Evolutionary conservation across 92 coral and sea anemone species (phyloP).

Genomic region (Pocillopora meandrina): DNA sequence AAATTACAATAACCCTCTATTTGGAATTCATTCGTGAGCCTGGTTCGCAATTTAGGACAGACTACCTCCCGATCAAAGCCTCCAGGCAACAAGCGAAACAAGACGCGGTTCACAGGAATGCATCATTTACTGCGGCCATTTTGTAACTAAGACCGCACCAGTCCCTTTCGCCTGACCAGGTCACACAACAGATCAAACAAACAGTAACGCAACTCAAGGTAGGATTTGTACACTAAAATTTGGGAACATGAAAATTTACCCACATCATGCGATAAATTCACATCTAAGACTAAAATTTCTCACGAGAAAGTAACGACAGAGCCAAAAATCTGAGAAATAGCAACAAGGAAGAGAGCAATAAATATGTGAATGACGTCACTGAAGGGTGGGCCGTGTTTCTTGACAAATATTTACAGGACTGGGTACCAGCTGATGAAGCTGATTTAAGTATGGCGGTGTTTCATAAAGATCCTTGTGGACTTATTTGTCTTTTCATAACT

Average conservation of each 20-base stretch:
- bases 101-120: slow-evolving; percentile 27
- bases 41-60: not conserved
- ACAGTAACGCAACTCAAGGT: not conserved
- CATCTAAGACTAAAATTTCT: no score
- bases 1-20: not conserved
- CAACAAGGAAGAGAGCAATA: not conserved
- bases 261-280: not conserved
- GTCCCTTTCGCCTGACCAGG: not conserved
- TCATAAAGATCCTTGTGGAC: slow-evolving; percentile 96
- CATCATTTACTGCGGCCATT: not conserved
- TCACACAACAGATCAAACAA: slow-evolving; percentile 2
- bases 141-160: slow-evolving; percentile 44
- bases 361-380: slow-evolving; percentile 7
- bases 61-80: not conserved
- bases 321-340: not conserved
- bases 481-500: slow-evolving; percentile 82
- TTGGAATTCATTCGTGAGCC: not conserved
- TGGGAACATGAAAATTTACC: not conserved
- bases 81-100: slow-evolving; percentile 3
- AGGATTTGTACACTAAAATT: no score
- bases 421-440: slow-evolving; percentile 9
- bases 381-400: not conserved
- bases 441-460: slow-evolving; percentile 83
- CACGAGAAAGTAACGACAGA: not conserved
- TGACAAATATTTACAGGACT: not conserved